Percentiles rank a stretch among this genome's conserved stretches.
Conservation (phyloP, 2,888 invertebrate genomes). For the Pantelozetes paolii region DNA sequence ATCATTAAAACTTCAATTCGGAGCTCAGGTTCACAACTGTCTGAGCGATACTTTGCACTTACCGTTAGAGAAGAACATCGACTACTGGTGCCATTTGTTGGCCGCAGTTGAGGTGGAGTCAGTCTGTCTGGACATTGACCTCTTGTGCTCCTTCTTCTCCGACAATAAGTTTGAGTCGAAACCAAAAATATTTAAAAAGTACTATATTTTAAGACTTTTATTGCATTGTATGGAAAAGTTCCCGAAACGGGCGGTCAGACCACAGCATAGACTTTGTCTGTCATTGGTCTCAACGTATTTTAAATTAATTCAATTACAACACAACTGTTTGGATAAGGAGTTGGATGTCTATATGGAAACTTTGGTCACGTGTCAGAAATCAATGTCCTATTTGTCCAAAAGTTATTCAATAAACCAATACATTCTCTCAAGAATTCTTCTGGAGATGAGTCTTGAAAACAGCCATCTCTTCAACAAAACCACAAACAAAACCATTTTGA, state of each 20-base stretch:
- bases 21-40: conserved; percentile 38
- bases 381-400: conserved; percentile 36
- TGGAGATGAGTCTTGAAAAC: conserved; percentile 38
- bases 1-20: conserved; percentile 40
- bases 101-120: conserved; percentile 36
- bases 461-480: conserved; percentile 15
- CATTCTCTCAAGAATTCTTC: conserved; percentile 37
- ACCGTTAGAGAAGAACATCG: conserved; percentile 24
- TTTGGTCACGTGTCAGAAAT: conserved; percentile 38
- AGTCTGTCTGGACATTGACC: conserved; percentile 38
- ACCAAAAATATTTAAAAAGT: conserved; percentile 8
- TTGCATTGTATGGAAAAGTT: conserved; percentile 33
- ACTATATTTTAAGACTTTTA: conserved; percentile 40
- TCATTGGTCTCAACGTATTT: conserved; percentile 37
- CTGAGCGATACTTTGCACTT: conserved; percentile 32
- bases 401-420: conserved; percentile 36
- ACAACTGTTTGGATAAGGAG: conserved; percentile 8
- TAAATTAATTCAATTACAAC: conserved; percentile 35
- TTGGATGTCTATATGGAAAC: conserved; percentile 36
- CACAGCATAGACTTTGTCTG: conserved; percentile 42
- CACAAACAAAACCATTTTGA: neutral
- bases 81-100: conserved; percentile 41
- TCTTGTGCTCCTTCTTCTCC: conserved; percentile 27
- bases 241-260: neutral
- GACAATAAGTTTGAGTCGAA: conserved; percentile 22